Conservation (phyloP, 2,888 invertebrate species). For the Sesia apiformis region DNA sequence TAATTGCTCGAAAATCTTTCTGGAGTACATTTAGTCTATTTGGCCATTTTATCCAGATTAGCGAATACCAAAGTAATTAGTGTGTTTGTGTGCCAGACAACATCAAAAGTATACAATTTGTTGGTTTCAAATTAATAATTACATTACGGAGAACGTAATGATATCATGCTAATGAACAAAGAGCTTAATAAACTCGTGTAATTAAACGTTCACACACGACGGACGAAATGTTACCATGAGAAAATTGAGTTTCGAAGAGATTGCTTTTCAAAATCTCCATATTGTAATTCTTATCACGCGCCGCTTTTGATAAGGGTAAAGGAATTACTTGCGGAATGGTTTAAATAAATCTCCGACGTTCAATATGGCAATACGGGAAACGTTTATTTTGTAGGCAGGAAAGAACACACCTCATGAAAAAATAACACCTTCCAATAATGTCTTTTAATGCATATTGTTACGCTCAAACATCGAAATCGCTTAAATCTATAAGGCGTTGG, state of each 20-base stretch:
- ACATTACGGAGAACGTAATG: background rate
- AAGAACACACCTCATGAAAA: too few species aligned
- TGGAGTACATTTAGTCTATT: background rate
- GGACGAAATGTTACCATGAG: background rate
- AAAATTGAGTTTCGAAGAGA: background rate
- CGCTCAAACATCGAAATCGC: too few species aligned
- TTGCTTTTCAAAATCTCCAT: slow-evolving; percentile 7
- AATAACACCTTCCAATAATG: too few species aligned
- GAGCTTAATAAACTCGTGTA: background rate
- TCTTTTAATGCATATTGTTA: too few species aligned
- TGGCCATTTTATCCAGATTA: background rate
- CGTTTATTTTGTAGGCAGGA: background rate
- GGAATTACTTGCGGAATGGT: slow-evolving; percentile 30
- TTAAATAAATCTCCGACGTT: slow-evolving; percentile 20
- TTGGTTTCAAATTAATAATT: background rate
- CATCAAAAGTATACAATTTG: background rate
- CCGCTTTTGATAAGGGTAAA: slow-evolving; percentile 33
- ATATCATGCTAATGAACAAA: background rate
- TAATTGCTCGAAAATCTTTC: too few species aligned
- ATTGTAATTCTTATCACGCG: slow-evolving; percentile 25
- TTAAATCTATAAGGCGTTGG: too few species aligned
- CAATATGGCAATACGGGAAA: slow-evolving; percentile 1
- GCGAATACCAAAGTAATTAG: background rate
- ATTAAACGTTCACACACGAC: background rate
- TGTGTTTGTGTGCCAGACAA: background rate